Evolutionary conservation across 2,888 invertebrate genomes (phyloP), one percentile per base, ranked within the genome.

Genomic region (Drosophila prolongata): DNA sequence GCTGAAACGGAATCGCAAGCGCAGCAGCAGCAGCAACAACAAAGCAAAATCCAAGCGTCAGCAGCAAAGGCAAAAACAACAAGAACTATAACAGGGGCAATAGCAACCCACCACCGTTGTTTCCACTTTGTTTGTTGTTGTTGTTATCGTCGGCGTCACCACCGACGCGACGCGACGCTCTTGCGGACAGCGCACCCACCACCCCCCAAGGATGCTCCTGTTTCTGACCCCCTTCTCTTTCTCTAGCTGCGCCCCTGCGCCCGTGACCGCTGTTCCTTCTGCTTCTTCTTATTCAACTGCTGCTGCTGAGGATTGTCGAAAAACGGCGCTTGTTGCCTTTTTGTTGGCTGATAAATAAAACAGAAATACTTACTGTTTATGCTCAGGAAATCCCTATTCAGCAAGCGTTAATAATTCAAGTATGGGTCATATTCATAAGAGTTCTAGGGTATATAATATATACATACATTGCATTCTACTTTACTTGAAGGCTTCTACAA

Each of bases 1-100:
- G 74, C 76, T 77, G 72, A 85, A 87, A 85, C 79, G 85, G 76
- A 85, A 85, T 82, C 79, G 77, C 85, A 79, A 87, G 85, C 80
- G 81, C 82, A 75, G 80, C 77, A 78, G 71, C 70, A 80, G 57
- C 66, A 67, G 50, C 67, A 67, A 44, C 64, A 60, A 47, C 65
- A 75, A 60, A 74, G 61, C 65, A 64, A 52, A 62, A 59, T 24
- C 24, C 46, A 56, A 69, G 62, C 67, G 70, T 35, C 55, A 53
- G 38, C 70, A 66, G 38, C 46, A 72, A 43, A 30, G 38, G 53
- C 68, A 55, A 52, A 50, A 60, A 42, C 55, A 69, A 52, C 44
- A 67, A 19, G 37, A 65, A 43, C 50, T 37, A 44, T 40, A 52
- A 55, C 49, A 53, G 53, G 35, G 56, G 38, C 58, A 68, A 38